Percentiles rank a stretch among this genome's conserved stretches.
These are phyloP conservation scores for Carollia perspicillata DNA, from an alignment of 2,113 vertebrate genomes.

Conservation along the genomic window DNA sequence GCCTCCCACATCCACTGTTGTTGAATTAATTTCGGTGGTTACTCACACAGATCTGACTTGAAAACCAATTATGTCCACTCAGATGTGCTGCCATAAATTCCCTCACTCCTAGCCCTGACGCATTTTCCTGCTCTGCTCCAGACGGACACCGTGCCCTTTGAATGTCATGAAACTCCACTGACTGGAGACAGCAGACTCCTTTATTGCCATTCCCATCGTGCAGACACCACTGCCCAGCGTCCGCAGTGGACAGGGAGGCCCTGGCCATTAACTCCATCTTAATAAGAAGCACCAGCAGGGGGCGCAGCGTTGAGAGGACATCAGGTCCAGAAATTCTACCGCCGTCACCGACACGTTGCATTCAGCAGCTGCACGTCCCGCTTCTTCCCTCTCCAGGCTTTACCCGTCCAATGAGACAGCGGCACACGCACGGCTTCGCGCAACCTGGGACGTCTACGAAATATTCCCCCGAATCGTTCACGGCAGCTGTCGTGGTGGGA, in stretches of 20 bases:
- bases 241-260: not conserved
- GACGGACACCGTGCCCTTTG: not conserved
- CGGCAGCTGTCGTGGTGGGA: not conserved
- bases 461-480: not conserved
- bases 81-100: not conserved
- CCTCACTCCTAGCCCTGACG: not conserved
- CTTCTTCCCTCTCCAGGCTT: not conserved
- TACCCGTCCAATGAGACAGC: not conserved
- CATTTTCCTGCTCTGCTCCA: not conserved
- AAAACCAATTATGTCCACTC: not conserved
- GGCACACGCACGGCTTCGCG: not conserved
- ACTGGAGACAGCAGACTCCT: not conserved
- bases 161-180: not conserved
- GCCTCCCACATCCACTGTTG: not conserved
- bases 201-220: not conserved
- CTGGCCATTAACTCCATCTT: not conserved
- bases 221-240: not conserved
- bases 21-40: not conserved
- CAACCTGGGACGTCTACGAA: not conserved
- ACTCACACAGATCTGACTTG: not conserved
- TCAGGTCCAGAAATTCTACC: not conserved
- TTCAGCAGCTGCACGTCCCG: not conserved
- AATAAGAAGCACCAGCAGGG: not conserved
- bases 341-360: not conserved
- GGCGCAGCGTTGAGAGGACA: not conserved